Base-by-base conservation (phyloP, 2,888 invertebrate species). In the Acleris holmiana region DNA sequence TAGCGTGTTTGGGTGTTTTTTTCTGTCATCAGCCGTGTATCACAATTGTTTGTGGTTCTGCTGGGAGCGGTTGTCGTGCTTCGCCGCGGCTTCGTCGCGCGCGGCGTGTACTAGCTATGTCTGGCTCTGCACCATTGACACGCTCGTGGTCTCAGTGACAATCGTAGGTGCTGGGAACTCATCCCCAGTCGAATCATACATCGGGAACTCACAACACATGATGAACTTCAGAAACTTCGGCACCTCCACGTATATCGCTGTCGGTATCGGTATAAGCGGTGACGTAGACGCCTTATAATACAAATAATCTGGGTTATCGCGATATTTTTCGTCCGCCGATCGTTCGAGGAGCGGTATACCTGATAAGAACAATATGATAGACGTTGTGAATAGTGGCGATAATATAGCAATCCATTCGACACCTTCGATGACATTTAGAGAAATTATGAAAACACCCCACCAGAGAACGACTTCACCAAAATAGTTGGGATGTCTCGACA, bases 361-460 rank as follows among this genome's bases (percentile, higher is more conserved):
- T 61, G 98, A 98, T 76, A 98, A 93, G 88, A 98, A 98, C 59
- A 98, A 91, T 76, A 98, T 96, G 69, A 98, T 98, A 71, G 96
- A 89, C 17, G 96, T 96, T 21, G 97, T 98, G 85, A 98, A 98
- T 66, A 98, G 89, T 6, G 98, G 98, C 17, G 97, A 98, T 73
- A 97, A 93, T 73, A 97, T 95, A 10, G 96, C 97, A 25, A 97
- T 93, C 96, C 97, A 98, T 89, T 98, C 97, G 40, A 95, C 91
- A 18, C 97, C 97, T 76, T 96, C 95, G 73, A 98, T 95, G 18
- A 98, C 96, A 81, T 97, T 97, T 41, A 98, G 85, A 0, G 98
- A 97, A 83, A 98, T 96, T 58, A 97, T 95, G 81, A 98, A 98
- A 75, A 98, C 96, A 4, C 98, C 98, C 96, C 98, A 97, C 98